A percentile compares a stretch with the other conserved stretches of the same genome.
These are phyloP conservation scores for Garra rufa DNA, from an alignment of 2,113 vertebrate species.

Conservation along the genomic window DNA sequence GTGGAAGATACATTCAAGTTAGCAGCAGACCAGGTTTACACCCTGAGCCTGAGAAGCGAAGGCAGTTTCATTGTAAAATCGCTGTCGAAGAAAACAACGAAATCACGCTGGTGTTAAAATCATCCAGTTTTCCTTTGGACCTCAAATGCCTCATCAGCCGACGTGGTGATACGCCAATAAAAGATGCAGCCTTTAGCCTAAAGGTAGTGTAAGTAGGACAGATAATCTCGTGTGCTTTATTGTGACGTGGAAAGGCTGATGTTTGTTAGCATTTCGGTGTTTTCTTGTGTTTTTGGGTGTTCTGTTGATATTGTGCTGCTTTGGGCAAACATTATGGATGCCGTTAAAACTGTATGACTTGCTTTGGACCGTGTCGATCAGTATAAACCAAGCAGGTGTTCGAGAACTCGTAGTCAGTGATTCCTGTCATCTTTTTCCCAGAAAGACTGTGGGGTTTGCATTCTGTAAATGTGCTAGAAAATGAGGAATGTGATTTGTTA, in stretches of 20 bases:
- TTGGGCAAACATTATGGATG: slow-evolving; percentile 52
- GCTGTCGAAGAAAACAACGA: slow-evolving; percentile 45
- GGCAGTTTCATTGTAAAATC: slow-evolving; percentile 50
- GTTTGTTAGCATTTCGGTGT: slow-evolving; percentile 54
- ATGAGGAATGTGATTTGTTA: slow-evolving; percentile 46
- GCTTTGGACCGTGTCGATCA: slow-evolving; percentile 40
- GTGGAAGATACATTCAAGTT: slow-evolving; percentile 72
- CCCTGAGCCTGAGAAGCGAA: slow-evolving; percentile 52
- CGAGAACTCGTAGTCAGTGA: slow-evolving; percentile 46
- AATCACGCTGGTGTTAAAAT: slow-evolving; percentile 56
- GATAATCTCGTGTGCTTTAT: slow-evolving; percentile 48
- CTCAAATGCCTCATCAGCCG: slow-evolving; percentile 41
- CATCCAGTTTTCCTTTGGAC: slow-evolving; percentile 41
- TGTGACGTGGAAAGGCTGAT: slow-evolving; percentile 54
- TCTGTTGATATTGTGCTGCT: slow-evolving; percentile 58
- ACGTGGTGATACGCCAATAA: slow-evolving; percentile 18
- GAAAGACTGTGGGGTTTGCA: slow-evolving; percentile 43
- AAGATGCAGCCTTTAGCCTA: slow-evolving; percentile 44
- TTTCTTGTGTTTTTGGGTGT: slow-evolving; percentile 57
- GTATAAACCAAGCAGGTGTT: slow-evolving; percentile 49
- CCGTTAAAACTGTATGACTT: slow-evolving; percentile 45
- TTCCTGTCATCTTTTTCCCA: slow-evolving; percentile 49
- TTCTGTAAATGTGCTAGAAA: slow-evolving; percentile 57
- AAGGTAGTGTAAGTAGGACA: slow-evolving; percentile 46
- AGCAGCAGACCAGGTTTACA: slow-evolving; percentile 59